Percentiles rank a stretch among this genome's conserved stretches.
phyloP scores from a whole-genome alignment of 1,140 invertebrate genomes.

The Arctopsyche grandis region DNA sequence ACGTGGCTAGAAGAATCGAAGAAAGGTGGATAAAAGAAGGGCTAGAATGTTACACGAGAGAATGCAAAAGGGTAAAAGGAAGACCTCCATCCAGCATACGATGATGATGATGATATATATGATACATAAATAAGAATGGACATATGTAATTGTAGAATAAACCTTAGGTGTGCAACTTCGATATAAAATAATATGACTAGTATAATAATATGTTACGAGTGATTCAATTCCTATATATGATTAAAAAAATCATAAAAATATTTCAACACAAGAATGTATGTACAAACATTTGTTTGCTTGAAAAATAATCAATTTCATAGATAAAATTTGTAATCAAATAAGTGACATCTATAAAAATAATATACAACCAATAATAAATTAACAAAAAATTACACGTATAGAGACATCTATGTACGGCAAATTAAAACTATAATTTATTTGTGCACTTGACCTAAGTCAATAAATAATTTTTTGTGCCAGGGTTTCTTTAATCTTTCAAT shows the following conservation, averaged over 20 bases:
- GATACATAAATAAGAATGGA: no score
- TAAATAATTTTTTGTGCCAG: conserved; percentile 3
- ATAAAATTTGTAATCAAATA: not conserved
- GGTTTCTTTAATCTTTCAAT: not conserved
- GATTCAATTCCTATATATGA: not conserved
- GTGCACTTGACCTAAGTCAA: conserved; percentile 1
- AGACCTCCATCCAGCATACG: no score
- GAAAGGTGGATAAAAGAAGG: no score
- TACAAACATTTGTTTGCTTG: no score
- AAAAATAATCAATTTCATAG: not conserved
- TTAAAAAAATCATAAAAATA: not conserved
- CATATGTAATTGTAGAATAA: no score
- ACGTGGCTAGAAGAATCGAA: no score
- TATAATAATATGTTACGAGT: not conserved
- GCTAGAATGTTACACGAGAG: no score
- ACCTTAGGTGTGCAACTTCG: not conserved
- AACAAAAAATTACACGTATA: not conserved
- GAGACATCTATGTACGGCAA: not conserved
- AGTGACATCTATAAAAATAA: not conserved
- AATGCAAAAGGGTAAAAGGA: no score
- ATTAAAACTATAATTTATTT: conserved; percentile 15
- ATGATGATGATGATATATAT: no score
- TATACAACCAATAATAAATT: not conserved
- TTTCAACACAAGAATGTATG: no score
- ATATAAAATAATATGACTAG: not conserved